Percentiles rank a stretch among this genome's conserved stretches.
phyloP scores from a whole-genome alignment of 2,888 invertebrate species.

The Microplitis deprimator region DNA sequence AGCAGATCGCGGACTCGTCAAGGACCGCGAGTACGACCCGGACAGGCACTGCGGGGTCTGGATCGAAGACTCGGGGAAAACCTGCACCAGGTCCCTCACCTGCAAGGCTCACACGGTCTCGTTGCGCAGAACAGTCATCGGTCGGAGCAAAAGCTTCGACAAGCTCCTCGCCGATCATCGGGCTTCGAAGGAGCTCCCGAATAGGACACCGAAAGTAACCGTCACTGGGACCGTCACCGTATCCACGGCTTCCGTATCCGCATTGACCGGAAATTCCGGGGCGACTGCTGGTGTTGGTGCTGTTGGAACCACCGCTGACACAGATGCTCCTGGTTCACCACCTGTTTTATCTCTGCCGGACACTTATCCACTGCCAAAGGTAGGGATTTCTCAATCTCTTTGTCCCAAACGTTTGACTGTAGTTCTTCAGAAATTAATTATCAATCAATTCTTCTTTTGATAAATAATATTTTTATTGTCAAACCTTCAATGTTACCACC shows the following conservation, averaged over 20 bases:
- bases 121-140: constrained; percentile 79
- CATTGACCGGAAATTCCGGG: constrained; percentile 43
- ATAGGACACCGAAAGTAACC: constrained; percentile 52
- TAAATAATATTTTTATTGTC: background rate
- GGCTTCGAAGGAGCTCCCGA: constrained; percentile 76
- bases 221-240: constrained; percentile 58
- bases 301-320: constrained; percentile 75
- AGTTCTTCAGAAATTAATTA: background rate
- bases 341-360: constrained; percentile 69
- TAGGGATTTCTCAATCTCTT: constrained; percentile 45
- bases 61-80: constrained; percentile 78
- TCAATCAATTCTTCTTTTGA: background rate
- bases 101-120: constrained; percentile 81
- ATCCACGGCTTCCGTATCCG: constrained; percentile 40
- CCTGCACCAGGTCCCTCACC: constrained; percentile 86
- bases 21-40: constrained; percentile 82
- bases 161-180: constrained; percentile 82
- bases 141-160: constrained; percentile 83
- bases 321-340: constrained; percentile 74
- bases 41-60: constrained; percentile 88
- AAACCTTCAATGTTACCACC: background rate
- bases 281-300: constrained; percentile 68
- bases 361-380: constrained; percentile 70
- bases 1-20: constrained; percentile 67
- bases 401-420: background rate